Percentiles rank a stretch among this genome's conserved stretches.
These are phyloP conservation scores for Cepaea hortensis DNA, from an alignment of 2,888 invertebrate genomes.

Conservation along the genomic window DNA sequence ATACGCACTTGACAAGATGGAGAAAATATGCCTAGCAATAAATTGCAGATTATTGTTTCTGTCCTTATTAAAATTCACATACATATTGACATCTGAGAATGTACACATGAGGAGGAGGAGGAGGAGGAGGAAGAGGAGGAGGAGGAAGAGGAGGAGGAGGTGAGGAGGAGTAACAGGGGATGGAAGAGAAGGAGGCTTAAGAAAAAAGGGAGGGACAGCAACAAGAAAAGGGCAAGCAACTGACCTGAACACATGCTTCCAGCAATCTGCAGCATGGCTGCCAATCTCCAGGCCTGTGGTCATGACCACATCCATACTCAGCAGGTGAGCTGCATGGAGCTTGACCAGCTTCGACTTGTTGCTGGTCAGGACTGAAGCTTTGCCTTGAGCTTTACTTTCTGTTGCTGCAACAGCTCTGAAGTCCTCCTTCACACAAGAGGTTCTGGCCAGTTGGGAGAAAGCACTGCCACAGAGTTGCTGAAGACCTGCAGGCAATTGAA, in stretches of 20 bases:
- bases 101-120: too few relatives aligned
- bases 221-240: background rate
- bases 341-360: slow-evolving; percentile 74
- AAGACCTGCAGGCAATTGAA: slow-evolving; percentile 79
- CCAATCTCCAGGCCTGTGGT: slow-evolving; percentile 92
- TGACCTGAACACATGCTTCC: slow-evolving; percentile 93
- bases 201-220: background rate
- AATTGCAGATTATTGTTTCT: too few relatives aligned
- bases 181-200: background rate
- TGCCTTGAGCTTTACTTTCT: slow-evolving; percentile 54
- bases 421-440: slow-evolving; percentile 87
- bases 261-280: slow-evolving; percentile 93
- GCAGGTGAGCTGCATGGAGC: slow-evolving; percentile 90
- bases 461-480: slow-evolving; percentile 94
- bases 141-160: too few relatives aligned
- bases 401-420: slow-evolving; percentile 53
- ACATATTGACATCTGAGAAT: too few relatives aligned
- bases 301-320: slow-evolving; percentile 93
- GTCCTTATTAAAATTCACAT: too few relatives aligned
- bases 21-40: too few relatives aligned
- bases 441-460: slow-evolving; percentile 88
- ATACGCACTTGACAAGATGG: too few relatives aligned
- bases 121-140: too few relatives aligned
- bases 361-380: slow-evolving; percentile 53
- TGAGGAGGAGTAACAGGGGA: background rate